Evolutionary conservation across 2,888 invertebrate genomes (phyloP).

Genomic region (Pyrrhosoma nymphula): DNA sequence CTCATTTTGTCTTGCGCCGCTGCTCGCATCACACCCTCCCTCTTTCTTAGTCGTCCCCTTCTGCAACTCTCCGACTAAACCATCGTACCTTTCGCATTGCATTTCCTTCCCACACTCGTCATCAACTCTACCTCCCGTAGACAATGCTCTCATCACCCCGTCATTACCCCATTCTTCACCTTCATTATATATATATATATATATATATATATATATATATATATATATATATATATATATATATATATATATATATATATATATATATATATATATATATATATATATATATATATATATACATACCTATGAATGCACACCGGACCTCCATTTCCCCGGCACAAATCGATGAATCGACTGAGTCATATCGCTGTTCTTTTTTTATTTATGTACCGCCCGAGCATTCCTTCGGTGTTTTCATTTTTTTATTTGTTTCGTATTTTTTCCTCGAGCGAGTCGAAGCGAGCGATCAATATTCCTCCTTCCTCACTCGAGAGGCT

Average conservation of each 20-base stretch:
- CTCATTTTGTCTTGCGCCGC: neutral
- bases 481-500: neutral
- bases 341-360: neutral
- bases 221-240: too few relatives aligned
- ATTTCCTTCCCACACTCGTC: neutral
- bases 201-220: too few relatives aligned
- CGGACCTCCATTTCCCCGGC: neutral
- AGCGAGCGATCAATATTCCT: neutral
- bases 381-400: neutral
- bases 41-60: neutral
- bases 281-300: too few relatives aligned
- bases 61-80: neutral
- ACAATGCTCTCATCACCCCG: neutral
- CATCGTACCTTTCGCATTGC: neutral
- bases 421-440: neutral
- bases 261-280: too few relatives aligned
- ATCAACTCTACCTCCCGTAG: neutral
- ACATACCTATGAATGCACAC: neutral
- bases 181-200: too few relatives aligned
- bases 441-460: neutral
- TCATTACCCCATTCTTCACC: neutral
- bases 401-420: neutral
- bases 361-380: neutral
- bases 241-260: too few relatives aligned
- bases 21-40: neutral